Percentiles rank a stretch among this genome's conserved stretches.
phyloP scores from a whole-genome alignment of 2,113 vertebrate species.

The Tretioscincus oriximinensis region DNA sequence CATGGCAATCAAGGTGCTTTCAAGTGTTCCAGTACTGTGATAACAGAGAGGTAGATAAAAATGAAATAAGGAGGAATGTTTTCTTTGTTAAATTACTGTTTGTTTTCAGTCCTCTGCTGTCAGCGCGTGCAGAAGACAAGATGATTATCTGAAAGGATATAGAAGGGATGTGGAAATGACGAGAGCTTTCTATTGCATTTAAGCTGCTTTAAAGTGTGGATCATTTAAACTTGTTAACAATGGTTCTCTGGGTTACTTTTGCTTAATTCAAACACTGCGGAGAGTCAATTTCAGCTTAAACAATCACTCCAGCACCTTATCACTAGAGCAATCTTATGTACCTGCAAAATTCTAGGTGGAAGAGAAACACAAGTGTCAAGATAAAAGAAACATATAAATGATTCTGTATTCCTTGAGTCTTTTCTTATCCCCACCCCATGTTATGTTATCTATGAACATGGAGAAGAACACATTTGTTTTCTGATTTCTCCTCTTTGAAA shows the following conservation, averaged over 20 bases:
- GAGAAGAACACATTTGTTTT: conserved; percentile 51
- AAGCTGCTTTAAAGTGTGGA: conserved; percentile 63
- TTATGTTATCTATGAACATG: conserved; percentile 55
- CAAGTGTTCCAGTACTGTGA: conserved; percentile 51
- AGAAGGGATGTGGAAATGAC: conserved; percentile 55
- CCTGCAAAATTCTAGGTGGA: conserved; percentile 47
- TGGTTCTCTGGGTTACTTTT: conserved; percentile 65
- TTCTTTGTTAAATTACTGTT: conserved; percentile 38
- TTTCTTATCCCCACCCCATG: background rate
- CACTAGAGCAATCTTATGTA: conserved; percentile 61
- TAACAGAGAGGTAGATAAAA: conserved; percentile 34
- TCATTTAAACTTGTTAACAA: conserved; percentile 65
- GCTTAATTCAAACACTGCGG: conserved; percentile 66
- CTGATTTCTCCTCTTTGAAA: conserved; percentile 31
- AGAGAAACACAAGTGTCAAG: conserved; percentile 33
- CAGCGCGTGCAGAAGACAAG: conserved; percentile 30
- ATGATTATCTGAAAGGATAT: conserved; percentile 64
- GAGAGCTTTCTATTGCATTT: conserved; percentile 66
- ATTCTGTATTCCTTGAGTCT: conserved; percentile 44
- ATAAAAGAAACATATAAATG: conserved; percentile 65
- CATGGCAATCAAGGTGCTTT: conserved; percentile 45
- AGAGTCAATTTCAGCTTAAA: conserved; percentile 70
- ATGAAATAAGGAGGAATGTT: conserved; percentile 37
- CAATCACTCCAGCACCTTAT: conserved; percentile 65
- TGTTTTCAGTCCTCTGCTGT: conserved; percentile 50